phyloP scores from a whole-genome alignment of 2,113 vertebrate genomes.

The Epinephelus fuscoguttatus region DNA sequence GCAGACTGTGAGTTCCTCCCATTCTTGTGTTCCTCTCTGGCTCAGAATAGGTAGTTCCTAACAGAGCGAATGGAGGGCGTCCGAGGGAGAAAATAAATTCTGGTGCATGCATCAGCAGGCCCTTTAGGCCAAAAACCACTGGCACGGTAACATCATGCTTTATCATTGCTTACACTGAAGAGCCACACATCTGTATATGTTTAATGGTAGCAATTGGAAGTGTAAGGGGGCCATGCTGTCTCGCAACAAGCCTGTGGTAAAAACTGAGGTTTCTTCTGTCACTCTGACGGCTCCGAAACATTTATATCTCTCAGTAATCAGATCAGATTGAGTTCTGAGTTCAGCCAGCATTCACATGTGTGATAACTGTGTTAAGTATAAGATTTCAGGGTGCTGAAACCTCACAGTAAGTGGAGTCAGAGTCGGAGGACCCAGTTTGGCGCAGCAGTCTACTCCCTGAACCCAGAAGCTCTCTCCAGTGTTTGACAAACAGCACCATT shows the following conservation, averaged over 20 bases:
- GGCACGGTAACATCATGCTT: not conserved
- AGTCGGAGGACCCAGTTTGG: slow-evolving; percentile 54
- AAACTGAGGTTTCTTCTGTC: slow-evolving; percentile 14
- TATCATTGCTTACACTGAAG: not conserved
- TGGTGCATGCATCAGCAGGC: not conserved
- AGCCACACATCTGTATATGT: slow-evolving; percentile 16
- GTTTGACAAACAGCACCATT: slow-evolving; percentile 80
- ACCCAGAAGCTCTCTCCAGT: slow-evolving; percentile 66
- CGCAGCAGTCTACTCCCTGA: slow-evolving; percentile 53
- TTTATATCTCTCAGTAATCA: slow-evolving; percentile 36
- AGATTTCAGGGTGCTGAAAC: slow-evolving; percentile 53
- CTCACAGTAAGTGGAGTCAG: slow-evolving; percentile 53
- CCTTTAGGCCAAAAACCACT: slow-evolving; percentile 11
- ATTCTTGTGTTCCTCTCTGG: not conserved
- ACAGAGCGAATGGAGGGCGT: not conserved
- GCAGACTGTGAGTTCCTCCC: slow-evolving; percentile 1
- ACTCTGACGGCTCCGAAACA: slow-evolving; percentile 4
- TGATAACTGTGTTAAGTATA: slow-evolving; percentile 36
- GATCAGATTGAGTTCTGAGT: slow-evolving; percentile 30
- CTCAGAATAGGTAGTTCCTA: not conserved
- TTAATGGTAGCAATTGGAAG: slow-evolving; percentile 15
- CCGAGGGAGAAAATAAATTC: slow-evolving; percentile 33
- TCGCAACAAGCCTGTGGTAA: slow-evolving; percentile 21
- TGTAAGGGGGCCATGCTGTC: not conserved
- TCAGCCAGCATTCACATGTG: slow-evolving; percentile 15